phyloP scores from a whole-genome alignment of 2,113 vertebrate species.

The Haplotaxodon microlepis region DNA sequence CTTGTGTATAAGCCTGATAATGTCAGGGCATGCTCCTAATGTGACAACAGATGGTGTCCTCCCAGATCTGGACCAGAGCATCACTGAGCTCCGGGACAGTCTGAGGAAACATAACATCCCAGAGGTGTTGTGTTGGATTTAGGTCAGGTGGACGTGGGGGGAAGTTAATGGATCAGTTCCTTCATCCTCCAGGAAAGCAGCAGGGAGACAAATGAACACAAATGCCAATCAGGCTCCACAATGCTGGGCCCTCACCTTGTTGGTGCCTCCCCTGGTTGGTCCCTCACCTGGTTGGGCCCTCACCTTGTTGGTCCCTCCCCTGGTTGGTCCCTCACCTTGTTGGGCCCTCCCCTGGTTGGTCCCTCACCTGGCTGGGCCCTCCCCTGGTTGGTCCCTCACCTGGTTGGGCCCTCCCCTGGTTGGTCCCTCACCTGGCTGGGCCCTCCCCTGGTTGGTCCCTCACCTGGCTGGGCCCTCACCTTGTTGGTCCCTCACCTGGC shows the following conservation, averaged over 20 bases:
- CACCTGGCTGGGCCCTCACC: rapidly evolving
- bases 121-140: neutral
- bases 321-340: rapidly evolving
- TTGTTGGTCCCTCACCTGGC: rapidly evolving
- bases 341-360: rapidly evolving
- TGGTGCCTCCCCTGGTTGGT: rapidly evolving
- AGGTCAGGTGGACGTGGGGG: neutral
- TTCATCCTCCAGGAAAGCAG: neutral
- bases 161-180: neutral
- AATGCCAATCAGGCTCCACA: neutral
- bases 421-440: rapidly evolving
- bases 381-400: rapidly evolving
- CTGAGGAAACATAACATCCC: neutral
- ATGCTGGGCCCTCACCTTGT: rapidly evolving
- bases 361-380: rapidly evolving
- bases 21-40: neutral
- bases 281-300: rapidly evolving
- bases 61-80: neutral
- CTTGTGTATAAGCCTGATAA: neutral
- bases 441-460: rapidly evolving
- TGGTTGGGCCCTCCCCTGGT: rapidly evolving
- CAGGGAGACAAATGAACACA: rapidly evolving
- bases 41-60: neutral
- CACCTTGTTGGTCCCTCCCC: rapidly evolving
- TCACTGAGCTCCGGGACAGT: neutral